These are phyloP conservation scores for Natator depressus DNA, from an alignment of 2,113 vertebrate species.

Conservation along the genomic window DNA sequence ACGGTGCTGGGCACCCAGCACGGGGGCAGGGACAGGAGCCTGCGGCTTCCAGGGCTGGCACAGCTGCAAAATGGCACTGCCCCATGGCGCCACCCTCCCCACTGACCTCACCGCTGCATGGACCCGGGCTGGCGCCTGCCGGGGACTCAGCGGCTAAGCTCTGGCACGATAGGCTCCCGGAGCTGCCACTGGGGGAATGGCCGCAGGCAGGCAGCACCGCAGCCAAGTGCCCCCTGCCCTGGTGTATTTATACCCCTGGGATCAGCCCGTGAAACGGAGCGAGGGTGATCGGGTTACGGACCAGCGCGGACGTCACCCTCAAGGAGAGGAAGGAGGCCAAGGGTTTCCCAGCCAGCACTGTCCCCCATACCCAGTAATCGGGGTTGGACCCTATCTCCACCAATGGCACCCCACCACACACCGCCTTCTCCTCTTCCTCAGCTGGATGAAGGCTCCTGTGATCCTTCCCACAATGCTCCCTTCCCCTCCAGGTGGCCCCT, in stretches of 20 bases:
- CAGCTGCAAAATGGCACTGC: not conserved
- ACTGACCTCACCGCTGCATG: not conserved
- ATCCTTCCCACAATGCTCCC: not conserved
- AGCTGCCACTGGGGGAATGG: not conserved
- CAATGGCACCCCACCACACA: not conserved
- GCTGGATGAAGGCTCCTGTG: not conserved
- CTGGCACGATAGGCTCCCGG: not conserved
- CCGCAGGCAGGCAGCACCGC: not conserved
- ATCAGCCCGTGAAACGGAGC: slow-evolving; percentile 56
- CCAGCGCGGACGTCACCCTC: not conserved
- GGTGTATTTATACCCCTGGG: slow-evolving; percentile 76
- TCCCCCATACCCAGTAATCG: slow-evolving; percentile 23
- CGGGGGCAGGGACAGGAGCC: not conserved
- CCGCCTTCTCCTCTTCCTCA: not conserved
- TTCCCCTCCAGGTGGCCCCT: not conserved
- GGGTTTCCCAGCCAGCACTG: not conserved
- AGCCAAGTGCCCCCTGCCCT: not conserved
- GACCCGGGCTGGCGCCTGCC: too few relatives aligned
- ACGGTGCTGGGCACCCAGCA: not conserved
- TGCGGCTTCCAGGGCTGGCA: not conserved
- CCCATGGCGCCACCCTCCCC: not conserved
- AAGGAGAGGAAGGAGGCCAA: not conserved
- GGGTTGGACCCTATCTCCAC: not conserved
- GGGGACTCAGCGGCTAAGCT: not conserved
- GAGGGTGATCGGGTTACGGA: slow-evolving; percentile 54